phyloP scores from a whole-genome alignment of 2,888 invertebrate genomes.

The Agapetus fuscipes region DNA sequence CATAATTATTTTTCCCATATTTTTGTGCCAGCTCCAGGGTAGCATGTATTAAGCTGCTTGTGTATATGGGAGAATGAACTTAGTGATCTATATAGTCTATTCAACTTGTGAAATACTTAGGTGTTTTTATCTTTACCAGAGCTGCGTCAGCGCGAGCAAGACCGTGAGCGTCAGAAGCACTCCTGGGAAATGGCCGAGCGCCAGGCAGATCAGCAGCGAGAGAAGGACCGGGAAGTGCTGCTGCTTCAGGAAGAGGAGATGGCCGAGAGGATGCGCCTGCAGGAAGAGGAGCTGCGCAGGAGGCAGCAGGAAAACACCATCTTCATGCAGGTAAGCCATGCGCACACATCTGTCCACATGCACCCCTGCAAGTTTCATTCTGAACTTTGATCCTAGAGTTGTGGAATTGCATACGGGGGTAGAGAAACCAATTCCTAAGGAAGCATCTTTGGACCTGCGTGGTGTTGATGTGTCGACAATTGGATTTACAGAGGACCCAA shows the following conservation, averaged over 20 bases:
- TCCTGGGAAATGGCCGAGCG: slow-evolving; percentile 77
- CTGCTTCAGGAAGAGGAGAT: slow-evolving; percentile 69
- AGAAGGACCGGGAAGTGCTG: slow-evolving; percentile 56
- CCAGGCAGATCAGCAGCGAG: slow-evolving; percentile 70
- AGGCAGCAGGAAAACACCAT: slow-evolving; percentile 81
- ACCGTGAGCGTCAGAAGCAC: slow-evolving; percentile 76
- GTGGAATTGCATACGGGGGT: slow-evolving; percentile 14
- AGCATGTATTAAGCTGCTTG: too few species aligned
- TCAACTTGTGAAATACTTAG: too few species aligned
- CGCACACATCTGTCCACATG: not conserved
- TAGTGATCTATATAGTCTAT: too few species aligned
- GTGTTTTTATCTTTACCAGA: too few species aligned
- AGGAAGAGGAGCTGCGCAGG: slow-evolving; percentile 77
- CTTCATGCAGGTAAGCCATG: slow-evolving; percentile 61
- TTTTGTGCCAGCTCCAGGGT: too few species aligned
- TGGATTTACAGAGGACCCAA: slow-evolving; percentile 12
- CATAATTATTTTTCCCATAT: too few species aligned
- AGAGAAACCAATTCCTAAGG: slow-evolving; percentile 11
- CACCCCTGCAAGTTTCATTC: slow-evolving; percentile 13
- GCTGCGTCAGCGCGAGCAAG: slow-evolving; percentile 73
- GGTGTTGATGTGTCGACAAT: slow-evolving; percentile 16
- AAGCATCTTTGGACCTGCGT: slow-evolving; percentile 11
- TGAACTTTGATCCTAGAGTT: slow-evolving; percentile 1
- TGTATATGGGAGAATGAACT: too few species aligned
- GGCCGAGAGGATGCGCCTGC: slow-evolving; percentile 63